phyloP scores from a whole-genome alignment of 2,113 vertebrate genomes.

The Megatriorchis doriae region DNA sequence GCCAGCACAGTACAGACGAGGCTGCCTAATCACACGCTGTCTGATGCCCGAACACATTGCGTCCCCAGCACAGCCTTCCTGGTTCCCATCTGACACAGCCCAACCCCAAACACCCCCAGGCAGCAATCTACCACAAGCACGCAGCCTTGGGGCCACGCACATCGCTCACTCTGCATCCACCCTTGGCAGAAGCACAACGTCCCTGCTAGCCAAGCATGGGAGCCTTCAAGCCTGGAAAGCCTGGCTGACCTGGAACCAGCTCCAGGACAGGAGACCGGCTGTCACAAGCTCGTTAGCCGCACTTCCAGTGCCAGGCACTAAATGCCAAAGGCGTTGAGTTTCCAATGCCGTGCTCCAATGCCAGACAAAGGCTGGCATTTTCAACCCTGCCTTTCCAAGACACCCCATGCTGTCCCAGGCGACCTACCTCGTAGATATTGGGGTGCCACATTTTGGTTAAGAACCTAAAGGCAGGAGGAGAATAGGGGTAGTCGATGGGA shows the following conservation, averaged over 20 bases:
- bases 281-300: background rate
- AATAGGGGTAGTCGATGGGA: constrained; percentile 94
- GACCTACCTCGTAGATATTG: constrained; percentile 92
- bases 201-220: background rate
- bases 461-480: constrained; percentile 93
- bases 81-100: background rate
- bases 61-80: too few relatives aligned
- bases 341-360: background rate
- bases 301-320: background rate
- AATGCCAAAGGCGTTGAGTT: background rate
- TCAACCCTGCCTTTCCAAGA: background rate
- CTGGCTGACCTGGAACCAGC: background rate
- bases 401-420: accelerated
- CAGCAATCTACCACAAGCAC: background rate
- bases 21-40: background rate
- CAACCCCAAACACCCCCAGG: background rate
- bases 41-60: accelerated
- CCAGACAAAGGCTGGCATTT: background rate
- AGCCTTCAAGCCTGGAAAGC: background rate
- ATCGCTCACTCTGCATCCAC: accelerated
- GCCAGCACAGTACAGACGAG: accelerated
- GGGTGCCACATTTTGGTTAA: constrained; percentile 99
- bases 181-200: background rate
- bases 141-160: background rate
- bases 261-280: background rate